Evolutionary conservation across 2,797 vertebrate species (phyloP).

Genomic region (Schizothorax lantsangensis): DNA sequence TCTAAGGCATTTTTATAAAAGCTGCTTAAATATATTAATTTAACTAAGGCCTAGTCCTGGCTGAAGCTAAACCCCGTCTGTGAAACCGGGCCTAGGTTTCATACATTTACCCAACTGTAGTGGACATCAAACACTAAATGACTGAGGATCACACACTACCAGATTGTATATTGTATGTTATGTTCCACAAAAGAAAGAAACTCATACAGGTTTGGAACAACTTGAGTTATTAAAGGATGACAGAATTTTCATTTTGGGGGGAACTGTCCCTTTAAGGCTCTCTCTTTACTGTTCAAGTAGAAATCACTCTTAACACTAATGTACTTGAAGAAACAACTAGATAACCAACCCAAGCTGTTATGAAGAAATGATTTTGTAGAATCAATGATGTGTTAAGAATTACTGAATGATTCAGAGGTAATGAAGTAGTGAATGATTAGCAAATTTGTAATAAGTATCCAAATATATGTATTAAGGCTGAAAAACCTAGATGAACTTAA

Average conservation of each 20-base stretch:
- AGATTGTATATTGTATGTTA: not conserved
- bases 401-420: not conserved
- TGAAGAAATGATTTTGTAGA: not conserved
- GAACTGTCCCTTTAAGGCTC: not conserved
- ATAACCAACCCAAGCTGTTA: not conserved
- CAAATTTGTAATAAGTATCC: not conserved
- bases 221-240: not conserved
- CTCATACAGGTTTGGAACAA: not conserved
- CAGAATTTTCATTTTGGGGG: not conserved
- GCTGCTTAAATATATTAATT: too few relatives aligned
- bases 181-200: not conserved
- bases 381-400: not conserved
- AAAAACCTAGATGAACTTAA: not conserved
- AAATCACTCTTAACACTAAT: not conserved
- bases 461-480: conserved; percentile 7
- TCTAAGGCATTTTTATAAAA: too few relatives aligned
- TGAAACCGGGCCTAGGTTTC: too few relatives aligned
- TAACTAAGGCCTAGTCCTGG: too few relatives aligned
- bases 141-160: conserved; percentile 1
- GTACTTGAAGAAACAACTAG: not conserved
- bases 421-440: not conserved
- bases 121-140: not conserved
- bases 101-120: not conserved
- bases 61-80: too few relatives aligned
- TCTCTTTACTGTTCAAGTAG: not conserved